Base-by-base conservation (phyloP, 2,797 vertebrate species). In the Fringilla coelebs region DNA sequence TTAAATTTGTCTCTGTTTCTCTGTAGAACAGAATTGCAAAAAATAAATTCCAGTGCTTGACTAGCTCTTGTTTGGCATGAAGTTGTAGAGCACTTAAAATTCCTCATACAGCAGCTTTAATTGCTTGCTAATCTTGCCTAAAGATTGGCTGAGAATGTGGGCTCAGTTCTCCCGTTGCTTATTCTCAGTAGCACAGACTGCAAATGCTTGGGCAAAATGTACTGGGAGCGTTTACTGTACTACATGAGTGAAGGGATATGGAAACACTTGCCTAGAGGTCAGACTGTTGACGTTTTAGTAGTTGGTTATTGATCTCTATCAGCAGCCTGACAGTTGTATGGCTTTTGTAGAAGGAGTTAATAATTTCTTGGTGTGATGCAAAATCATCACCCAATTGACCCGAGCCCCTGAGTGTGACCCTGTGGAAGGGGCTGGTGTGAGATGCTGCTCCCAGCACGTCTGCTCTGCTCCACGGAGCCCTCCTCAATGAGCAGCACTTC, bases 81-180 rank as follows among this genome's bases (percentile, higher is more conserved):
- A 95, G 86, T 89, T 2, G 2, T 80, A 67, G 72, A 85, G 82
- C 96, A 95, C 93, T 96, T 96, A 95, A 96, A 95, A 96, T 95
- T 95, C 93, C 86, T 94, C 60, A 61, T 95, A 67, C 73, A 96
- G 52, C 67, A 77, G 88, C 85, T 89, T 91, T 87, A 96, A 78
- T 94, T 94, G 83, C 91, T 88, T 81, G 77, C 91, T 90, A 87
- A 94, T 96, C 89, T 93, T 67, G 72, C 83, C 80, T 86, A 38
- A 89, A 94, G 93, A 90, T 91, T 92, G 88, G 63, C 83, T 85
- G 85, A 90, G 91, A 91, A 87, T 80, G 83, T 87, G 71, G 26
- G 49, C 79, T 79, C 6, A 0, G 10, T 79, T 91, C 68, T 91
- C 83, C 62, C 62, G 49, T 71, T 77, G 91, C 88, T 93, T 89